phyloP scores from a whole-genome alignment of 2,888 invertebrate species.

The Uropetala carovei region DNA sequence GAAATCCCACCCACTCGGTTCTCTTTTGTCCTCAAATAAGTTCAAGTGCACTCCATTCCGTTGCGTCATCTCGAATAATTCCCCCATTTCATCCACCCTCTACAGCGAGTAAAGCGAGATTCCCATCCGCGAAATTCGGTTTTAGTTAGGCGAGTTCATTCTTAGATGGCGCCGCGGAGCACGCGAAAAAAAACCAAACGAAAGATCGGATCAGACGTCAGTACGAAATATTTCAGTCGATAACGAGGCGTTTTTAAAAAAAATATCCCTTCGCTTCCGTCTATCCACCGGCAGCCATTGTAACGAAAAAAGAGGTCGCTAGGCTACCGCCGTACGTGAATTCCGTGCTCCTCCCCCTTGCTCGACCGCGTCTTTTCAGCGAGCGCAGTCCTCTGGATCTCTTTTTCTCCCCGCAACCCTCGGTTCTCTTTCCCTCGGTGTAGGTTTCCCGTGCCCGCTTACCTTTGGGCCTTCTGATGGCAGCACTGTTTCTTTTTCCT shows the following conservation, averaged over 20 bases:
- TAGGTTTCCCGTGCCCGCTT: background rate
- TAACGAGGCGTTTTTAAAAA: background rate
- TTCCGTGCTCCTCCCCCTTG: background rate
- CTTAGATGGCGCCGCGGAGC: background rate
- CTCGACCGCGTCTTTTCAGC: background rate
- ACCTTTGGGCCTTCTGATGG: background rate
- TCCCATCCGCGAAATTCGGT: background rate
- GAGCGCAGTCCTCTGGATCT: background rate
- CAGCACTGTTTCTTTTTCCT: background rate
- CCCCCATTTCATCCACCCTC: slow-evolving; percentile 10
- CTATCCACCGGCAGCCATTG: background rate
- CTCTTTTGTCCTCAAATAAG: slow-evolving; percentile 2
- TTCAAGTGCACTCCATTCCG: slow-evolving; percentile 52
- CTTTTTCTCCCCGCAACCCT: background rate
- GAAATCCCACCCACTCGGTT: background rate
- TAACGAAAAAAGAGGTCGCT: background rate
- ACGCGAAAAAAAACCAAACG: background rate
- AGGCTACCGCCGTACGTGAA: background rate
- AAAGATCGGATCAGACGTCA: background rate
- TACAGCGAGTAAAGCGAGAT: background rate
- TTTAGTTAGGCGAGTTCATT: background rate
- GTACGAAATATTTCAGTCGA: background rate
- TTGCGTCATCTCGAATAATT: slow-evolving; percentile 58
- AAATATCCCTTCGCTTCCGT: background rate
- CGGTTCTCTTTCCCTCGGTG: background rate